A percentile compares a stretch with the other conserved stretches of the same genome.
Evolutionary conservation across 2,113 vertebrate genomes (phyloP).

Genomic region (Myrmecobius fasciatus): DNA sequence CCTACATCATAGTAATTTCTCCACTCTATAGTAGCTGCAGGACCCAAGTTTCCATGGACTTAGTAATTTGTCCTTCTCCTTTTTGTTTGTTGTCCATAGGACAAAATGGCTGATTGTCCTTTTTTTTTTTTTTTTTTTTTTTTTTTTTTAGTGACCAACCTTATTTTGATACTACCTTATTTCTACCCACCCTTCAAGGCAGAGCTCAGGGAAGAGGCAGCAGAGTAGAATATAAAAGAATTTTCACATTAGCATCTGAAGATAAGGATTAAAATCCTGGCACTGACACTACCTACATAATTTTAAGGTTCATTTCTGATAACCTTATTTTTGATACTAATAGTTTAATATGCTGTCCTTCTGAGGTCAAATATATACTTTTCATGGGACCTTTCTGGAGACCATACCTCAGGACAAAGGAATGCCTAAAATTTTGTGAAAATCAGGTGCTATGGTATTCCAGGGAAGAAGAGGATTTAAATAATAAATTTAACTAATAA

Average conservation of each 20-base stretch:
- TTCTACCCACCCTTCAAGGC: not conserved
- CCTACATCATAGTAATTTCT: not conserved
- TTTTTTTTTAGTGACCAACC: too few species aligned
- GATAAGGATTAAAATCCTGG: not conserved
- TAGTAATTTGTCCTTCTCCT: not conserved
- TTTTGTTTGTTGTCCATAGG: not conserved
- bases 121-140: too few species aligned
- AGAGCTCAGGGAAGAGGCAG: not conserved
- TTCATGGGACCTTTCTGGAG: not conserved
- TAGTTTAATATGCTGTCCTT: not conserved
- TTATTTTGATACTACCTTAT: too few species aligned
- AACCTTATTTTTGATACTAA: not conserved
- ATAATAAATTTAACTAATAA: not conserved
- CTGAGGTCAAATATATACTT: not conserved
- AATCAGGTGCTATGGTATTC: not conserved
- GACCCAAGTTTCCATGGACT: not conserved
- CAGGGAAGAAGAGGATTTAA: not conserved
- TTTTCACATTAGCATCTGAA: not conserved
- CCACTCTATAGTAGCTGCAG: not conserved
- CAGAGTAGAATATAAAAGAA: not conserved
- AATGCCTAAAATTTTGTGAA: not conserved
- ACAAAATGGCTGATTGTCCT: not conserved
- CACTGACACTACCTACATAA: not conserved
- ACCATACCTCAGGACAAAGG: not conserved
- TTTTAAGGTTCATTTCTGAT: not conserved